Evolutionary conservation across 2,888 invertebrate species (phyloP).

Genomic region (Melanchra persicariae): DNA sequence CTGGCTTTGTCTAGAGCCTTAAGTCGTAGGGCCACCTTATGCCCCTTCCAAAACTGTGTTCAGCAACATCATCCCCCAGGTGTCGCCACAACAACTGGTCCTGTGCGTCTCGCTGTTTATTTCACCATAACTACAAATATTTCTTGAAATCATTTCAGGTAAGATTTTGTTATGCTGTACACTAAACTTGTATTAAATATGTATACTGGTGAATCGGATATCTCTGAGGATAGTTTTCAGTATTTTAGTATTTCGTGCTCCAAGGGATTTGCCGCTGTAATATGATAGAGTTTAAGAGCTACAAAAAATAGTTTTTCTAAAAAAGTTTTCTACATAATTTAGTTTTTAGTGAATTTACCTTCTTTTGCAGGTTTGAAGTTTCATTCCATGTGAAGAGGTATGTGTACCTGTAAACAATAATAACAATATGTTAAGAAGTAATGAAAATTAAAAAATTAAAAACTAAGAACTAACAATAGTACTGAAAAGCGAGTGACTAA

Average conservation of each 20-base stretch:
- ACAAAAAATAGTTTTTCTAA: neutral
- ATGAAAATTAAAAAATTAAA: neutral
- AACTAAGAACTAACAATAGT: too few relatives aligned
- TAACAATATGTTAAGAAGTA: neutral
- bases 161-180: neutral
- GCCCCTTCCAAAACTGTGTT: too few relatives aligned
- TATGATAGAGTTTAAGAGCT: neutral
- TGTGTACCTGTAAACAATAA: slow-evolving; percentile 30
- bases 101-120: too few relatives aligned
- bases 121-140: too few relatives aligned
- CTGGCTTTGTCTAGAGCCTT: too few relatives aligned
- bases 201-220: too few relatives aligned
- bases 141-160: neutral
- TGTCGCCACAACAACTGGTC: too few relatives aligned
- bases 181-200: neutral
- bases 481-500: too few relatives aligned
- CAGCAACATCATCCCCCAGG: too few relatives aligned
- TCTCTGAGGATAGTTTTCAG: neutral
- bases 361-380: neutral
- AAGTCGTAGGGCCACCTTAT: too few relatives aligned
- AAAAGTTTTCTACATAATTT: neutral
- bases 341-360: slow-evolving; percentile 25
- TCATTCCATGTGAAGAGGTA: slow-evolving; percentile 31
- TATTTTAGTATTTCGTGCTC: neutral
- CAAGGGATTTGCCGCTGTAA: neutral